Evolutionary conservation across 2,113 vertebrate species (phyloP), one percentile per base, ranked within the genome.

Genomic region (Colius striatus): DNA sequence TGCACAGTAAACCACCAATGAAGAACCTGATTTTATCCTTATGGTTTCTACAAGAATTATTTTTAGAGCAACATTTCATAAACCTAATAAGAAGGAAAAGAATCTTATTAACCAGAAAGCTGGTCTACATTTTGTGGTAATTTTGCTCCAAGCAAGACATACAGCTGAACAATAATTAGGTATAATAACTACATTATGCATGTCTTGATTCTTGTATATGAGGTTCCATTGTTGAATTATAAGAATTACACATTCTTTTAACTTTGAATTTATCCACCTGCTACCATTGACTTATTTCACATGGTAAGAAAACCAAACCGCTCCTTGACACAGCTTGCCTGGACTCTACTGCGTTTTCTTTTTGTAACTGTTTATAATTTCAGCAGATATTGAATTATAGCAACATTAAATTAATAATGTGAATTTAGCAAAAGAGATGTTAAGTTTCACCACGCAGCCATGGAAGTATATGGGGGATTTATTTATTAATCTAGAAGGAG

Each of bases 31-130:
- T 54, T 87, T 92, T 86, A 80, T 74, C 71, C 81, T 84, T 67
- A 29, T 12, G 27, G 70, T 93, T 88, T 78, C 48, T 43, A 81
- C 75, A 84, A 51, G 53, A 90, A 84, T 83, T 92, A 87, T 88
- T 93, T 94, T 96, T 71, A 86, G 87, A 96, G 79, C 62, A 95
- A 89, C 81, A 71, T 88, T 94, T 95, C 81, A 81, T 89, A 90
- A 97, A 96, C 54, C 91, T 87, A 94, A 96, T 96, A 95, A 95
- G 87, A 89, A 90, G 48, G 71, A n/a, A 87, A 95, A 71, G 80
- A 92, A 93, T 81, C 84, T 45, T 71, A 77, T 96, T 93, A 97
- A 82, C 89, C 77, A 95, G 97, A 97, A 96, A 97, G 84, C 81
- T 90, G 87, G 58, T 67, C 75, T 88, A 53, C 84, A 88, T 96